phyloP scores from a whole-genome alignment of 2,113 vertebrate genomes.

The Dolichallabes microphthalmus region DNA sequence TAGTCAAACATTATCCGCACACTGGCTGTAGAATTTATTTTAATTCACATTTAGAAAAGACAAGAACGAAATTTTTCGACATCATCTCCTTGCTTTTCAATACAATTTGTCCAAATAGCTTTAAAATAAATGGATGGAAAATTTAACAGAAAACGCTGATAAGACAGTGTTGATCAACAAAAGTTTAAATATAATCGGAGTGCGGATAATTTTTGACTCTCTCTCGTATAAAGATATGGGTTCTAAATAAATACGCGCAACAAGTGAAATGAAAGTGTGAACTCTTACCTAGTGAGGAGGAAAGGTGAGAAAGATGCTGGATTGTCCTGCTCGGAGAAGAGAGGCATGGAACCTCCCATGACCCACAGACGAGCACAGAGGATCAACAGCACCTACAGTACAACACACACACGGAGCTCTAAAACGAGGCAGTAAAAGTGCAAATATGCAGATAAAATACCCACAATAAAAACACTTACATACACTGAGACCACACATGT shows the following conservation, averaged over 20 bases:
- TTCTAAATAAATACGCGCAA: not conserved
- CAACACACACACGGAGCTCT: not conserved
- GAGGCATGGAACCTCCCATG: conserved; percentile 97
- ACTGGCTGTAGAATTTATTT: too few relatives aligned
- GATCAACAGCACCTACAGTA: conserved; percentile 79
- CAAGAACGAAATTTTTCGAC: too few relatives aligned
- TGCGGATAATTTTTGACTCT: too few relatives aligned
- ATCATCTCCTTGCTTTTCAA: too few relatives aligned
- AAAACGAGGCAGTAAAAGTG: not conserved
- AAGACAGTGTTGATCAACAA: too few relatives aligned
- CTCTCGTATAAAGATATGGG: not conserved
- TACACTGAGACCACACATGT: conserved; percentile 79
- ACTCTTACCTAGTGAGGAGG: conserved; percentile 84
- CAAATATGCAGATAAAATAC: not conserved
- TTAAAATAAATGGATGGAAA: too few relatives aligned
- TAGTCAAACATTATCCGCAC: too few relatives aligned
- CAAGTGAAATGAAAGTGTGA: not conserved
- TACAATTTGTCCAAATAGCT: too few relatives aligned
- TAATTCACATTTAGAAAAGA: too few relatives aligned
- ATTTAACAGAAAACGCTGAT: too few relatives aligned
- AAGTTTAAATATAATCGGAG: too few relatives aligned
- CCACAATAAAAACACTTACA: conserved; percentile 75
- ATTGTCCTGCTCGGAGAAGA: conserved; percentile 98
- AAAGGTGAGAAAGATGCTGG: conserved; percentile 93
- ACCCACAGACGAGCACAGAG: conserved; percentile 89